Conservation (phyloP, 1,140 invertebrate genomes). For the Nasonia longicornis region DNA sequence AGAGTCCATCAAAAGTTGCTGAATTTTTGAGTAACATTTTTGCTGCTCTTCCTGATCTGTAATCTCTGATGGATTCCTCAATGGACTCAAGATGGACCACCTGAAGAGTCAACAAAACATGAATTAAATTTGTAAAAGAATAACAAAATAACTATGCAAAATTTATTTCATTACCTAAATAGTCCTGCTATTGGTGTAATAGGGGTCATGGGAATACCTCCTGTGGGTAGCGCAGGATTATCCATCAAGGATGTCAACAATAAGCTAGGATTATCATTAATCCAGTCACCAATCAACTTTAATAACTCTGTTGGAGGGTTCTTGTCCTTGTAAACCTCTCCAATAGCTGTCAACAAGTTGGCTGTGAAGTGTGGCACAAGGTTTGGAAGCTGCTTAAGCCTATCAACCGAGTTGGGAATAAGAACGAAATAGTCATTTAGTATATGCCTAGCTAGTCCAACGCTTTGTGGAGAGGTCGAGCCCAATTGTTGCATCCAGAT, state of each 20-base stretch:
- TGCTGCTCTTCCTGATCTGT: constrained; percentile 54
- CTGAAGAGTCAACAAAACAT: constrained; percentile 46
- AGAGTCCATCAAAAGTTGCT: constrained; percentile 66
- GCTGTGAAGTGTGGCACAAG: constrained; percentile 83
- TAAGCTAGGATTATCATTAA: constrained; percentile 74
- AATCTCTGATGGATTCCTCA: constrained; percentile 48
- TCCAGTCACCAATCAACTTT: constrained; percentile 63
- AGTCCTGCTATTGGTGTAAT: constrained; percentile 84
- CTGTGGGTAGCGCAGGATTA: constrained; percentile 77
- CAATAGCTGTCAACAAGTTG: constrained; percentile 83
- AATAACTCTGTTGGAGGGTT: constrained; percentile 63
- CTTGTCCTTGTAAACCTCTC: constrained; percentile 77
- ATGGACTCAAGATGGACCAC: constrained; percentile 65
- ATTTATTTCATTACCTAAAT: constrained; percentile 63
- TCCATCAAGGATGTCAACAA: constrained; percentile 79
- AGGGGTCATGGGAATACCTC: constrained; percentile 85
- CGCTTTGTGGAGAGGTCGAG: constrained; percentile 78
- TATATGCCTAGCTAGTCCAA: constrained; percentile 79
- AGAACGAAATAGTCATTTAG: constrained; percentile 85
- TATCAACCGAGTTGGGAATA: constrained; percentile 75
- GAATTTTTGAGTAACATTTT: constrained; percentile 65
- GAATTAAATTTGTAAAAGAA: not conserved
- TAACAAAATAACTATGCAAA: not conserved
- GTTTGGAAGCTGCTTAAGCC: constrained; percentile 76
- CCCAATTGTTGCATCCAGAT: constrained; percentile 88